Evolutionary conservation across 2,797 vertebrate species (phyloP), one percentile per base, ranked within the genome.

Genomic region (Melanotaenia pygmaea): DNA sequence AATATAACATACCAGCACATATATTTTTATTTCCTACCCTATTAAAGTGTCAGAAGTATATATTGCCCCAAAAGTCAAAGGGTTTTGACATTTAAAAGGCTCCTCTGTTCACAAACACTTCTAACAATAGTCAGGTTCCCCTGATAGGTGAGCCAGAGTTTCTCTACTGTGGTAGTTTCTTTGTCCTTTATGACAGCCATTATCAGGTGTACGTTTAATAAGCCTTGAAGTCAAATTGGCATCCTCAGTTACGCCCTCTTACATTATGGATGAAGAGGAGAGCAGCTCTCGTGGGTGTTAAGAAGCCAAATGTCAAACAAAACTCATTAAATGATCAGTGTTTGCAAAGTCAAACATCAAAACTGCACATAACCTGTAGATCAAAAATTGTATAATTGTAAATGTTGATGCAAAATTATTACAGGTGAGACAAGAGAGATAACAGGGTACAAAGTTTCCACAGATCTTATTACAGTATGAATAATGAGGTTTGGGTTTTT

Each of bases 201-300:
- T 89, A 93, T 92, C 91, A 85, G 89, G 89, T 89, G 86, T 87
- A 82, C 67, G 70, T 90, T 88, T 88, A 90, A 92, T 93, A 92
- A 88, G 86, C 88, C 88, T 87, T 89, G 90, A 90, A 90, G 84
- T 88, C 86, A 82, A 90, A 82, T 83, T 86, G 85, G 86, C 77
- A 82, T 91, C 88, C 85, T 89, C 77, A 38, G 85, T 93, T 93
- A 88, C 89, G 5, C 58, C 18, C n/a, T 26, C n/a, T 67, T 95
- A 20, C 92, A 94, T 94, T 84, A 92, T 93, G 59, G 37, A 94
- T 90, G 79, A 80, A 54, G 4, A 51, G 51, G 37, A 47, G 38
- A 77, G 77, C 65, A 28, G 77, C 37, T 76, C 81, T 89, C 82
- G 80, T 72, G 70, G 67, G 79, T 78, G 65, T 72, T 80, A 81